Conservation (phyloP, 1,140 invertebrate genomes). For the Pentalonia nigronervosa region DNA sequence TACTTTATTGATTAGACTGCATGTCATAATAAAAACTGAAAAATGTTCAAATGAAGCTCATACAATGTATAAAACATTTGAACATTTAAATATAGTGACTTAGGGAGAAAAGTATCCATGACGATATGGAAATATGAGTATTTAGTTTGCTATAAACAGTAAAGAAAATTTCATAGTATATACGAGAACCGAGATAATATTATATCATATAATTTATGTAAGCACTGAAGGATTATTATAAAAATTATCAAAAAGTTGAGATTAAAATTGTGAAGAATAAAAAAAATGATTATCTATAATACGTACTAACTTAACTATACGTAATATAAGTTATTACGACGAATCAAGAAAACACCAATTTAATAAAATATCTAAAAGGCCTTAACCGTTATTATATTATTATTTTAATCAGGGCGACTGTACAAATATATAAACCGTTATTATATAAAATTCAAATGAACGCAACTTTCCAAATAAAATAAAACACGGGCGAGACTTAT, state of each 20-base stretch:
- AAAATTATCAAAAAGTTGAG: not conserved
- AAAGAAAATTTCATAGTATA: not conserved
- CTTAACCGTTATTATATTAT: not conserved
- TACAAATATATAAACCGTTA: not conserved
- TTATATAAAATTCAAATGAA: not conserved
- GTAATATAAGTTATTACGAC: not conserved
- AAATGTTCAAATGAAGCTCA: not conserved
- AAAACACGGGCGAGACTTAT: not conserved
- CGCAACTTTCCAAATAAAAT: not conserved
- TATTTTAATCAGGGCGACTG: not conserved
- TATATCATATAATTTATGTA: not conserved
- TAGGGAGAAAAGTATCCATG: not conserved
- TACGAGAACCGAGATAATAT: not conserved
- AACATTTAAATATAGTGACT: not conserved
- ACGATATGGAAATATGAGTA: not conserved
- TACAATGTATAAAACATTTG: not conserved
- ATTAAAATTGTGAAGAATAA: not conserved
- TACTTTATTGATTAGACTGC: not conserved
- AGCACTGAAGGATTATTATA: not conserved
- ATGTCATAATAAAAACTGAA: not conserved
- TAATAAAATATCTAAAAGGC: not conserved
- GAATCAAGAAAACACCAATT: not conserved
- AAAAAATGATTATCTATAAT: not conserved
- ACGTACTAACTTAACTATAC: not conserved
- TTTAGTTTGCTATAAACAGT: not conserved